Evolutionary conservation across 1,140 invertebrate species (phyloP).

Genomic region (Macrotrachela quadricornifera): DNA sequence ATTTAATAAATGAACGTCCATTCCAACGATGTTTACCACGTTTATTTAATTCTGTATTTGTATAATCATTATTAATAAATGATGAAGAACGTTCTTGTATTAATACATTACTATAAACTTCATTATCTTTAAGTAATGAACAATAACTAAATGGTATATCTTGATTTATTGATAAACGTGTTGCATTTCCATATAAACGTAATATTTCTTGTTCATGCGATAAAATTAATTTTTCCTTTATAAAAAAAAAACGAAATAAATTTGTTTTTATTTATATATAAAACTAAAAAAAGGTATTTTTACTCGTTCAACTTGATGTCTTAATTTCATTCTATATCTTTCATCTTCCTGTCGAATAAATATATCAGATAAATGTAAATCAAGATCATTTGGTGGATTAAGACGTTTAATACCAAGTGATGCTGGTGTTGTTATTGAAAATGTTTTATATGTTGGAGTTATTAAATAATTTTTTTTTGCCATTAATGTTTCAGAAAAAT

Average conservation of each 20-base stretch:
- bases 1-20: no score
- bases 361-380: slow-evolving; percentile 51
- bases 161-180: slow-evolving; percentile 74
- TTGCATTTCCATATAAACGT: slow-evolving; percentile 70
- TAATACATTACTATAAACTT: slow-evolving; percentile 28
- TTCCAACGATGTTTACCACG: no score
- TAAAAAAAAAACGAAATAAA: slow-evolving; percentile 2
- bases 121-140: slow-evolving; percentile 71
- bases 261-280: no score
- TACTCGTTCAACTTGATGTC: slow-evolving; percentile 71
- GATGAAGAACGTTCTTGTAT: no score
- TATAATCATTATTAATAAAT: no score
- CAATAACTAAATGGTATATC: slow-evolving; percentile 72
- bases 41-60: no score
- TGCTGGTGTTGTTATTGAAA: slow-evolving; percentile 22
- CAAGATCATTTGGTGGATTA: slow-evolving; percentile 49
- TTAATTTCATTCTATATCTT: slow-evolving; percentile 45
- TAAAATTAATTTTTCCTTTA: slow-evolving; percentile 61
- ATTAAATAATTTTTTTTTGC: slow-evolving; percentile 58
- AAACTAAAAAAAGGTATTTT: background rate
- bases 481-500: slow-evolving; percentile 43
- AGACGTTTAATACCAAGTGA: no score
- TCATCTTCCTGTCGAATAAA: slow-evolving; percentile 71
- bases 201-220: slow-evolving; percentile 84
- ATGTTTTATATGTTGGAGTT: slow-evolving; percentile 39